phyloP scores from a whole-genome alignment of 2,113 vertebrate genomes.

The Balaenoptera acutorostrata region DNA sequence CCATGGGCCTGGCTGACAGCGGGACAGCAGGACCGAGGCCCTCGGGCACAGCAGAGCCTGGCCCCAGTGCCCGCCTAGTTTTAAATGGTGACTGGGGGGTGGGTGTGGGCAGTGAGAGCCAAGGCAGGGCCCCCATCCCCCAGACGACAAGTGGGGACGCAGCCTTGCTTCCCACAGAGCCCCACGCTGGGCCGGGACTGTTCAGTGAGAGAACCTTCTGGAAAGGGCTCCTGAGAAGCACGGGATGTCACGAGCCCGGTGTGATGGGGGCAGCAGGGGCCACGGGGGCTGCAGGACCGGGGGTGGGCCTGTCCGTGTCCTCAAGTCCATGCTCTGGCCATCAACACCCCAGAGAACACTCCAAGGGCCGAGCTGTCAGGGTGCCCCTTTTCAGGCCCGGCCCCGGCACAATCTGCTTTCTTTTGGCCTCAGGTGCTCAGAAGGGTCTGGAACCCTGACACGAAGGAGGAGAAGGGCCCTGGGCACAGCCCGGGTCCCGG shows the following conservation, averaged over 20 bases:
- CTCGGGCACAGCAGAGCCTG: not conserved
- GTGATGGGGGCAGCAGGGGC: not conserved
- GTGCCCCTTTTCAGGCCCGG: not conserved
- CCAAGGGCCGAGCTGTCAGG: not conserved
- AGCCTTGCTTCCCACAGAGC: not conserved
- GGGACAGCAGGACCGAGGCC: accelerated
- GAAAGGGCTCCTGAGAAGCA: not conserved
- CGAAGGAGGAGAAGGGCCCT: not conserved
- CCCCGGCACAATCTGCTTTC: not conserved
- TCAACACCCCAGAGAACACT: accelerated
- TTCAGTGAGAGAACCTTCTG: not conserved
- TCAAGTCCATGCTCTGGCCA: accelerated
- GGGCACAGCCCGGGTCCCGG: not conserved
- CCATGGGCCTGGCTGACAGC: not conserved
- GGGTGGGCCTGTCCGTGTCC: accelerated
- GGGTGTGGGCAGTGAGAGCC: accelerated
- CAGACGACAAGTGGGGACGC: accelerated
- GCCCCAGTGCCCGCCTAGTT: not conserved
- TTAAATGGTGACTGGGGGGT: not conserved
- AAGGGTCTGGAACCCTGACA: not conserved
- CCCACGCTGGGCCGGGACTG: not conserved
- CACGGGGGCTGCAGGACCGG: not conserved
- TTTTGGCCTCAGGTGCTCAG: not conserved
- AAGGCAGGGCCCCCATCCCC: not conserved
- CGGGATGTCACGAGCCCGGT: accelerated